Evolutionary conservation across 2,113 vertebrate genomes (phyloP).

Genomic region (Hucho hucho): DNA sequence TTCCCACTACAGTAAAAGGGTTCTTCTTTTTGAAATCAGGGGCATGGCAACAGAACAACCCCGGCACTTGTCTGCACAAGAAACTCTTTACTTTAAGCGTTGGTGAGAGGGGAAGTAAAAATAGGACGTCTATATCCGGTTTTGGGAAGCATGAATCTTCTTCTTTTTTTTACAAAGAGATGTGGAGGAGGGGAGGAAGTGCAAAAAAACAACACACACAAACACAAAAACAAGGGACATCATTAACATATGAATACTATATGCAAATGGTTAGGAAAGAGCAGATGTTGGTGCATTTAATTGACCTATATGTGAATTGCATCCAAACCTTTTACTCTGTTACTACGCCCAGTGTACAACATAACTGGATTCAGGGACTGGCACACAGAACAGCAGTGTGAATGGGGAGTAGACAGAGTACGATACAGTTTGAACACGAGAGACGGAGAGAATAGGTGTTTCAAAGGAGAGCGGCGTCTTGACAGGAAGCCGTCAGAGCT

Average conservation of each 20-base stretch:
- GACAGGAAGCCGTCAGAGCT: conserved; percentile 81
- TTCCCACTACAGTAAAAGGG: conserved; percentile 86
- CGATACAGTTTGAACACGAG: too few relatives aligned
- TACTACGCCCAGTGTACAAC: conserved; percentile 86
- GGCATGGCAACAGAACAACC: conserved; percentile 80
- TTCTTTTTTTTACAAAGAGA: conserved; percentile 69
- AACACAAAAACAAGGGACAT: conserved; percentile 82
- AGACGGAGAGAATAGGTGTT: conserved; percentile 62
- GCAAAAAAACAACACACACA: conserved; percentile 47
- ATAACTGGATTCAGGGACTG: conserved; percentile 77
- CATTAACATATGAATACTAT: conserved; percentile 99
- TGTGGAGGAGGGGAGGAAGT: conserved; percentile 63
- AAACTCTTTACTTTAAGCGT: conserved; percentile 79
- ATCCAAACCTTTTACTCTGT: conserved; percentile 98
- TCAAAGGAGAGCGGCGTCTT: conserved; percentile 78
- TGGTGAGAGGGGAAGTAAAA: conserved; percentile 88
- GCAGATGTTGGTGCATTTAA: conserved; percentile 99
- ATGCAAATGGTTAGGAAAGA: conserved; percentile 99
- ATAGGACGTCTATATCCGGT: conserved; percentile 76
- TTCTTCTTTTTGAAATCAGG: conserved; percentile 90
- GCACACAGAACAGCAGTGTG: conserved; percentile 9
- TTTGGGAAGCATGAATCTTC: conserved; percentile 77
- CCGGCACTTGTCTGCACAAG: conserved; percentile 81
- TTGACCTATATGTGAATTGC: conserved; percentile 99
- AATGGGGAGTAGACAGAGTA: conserved; percentile 17